These are phyloP conservation scores for Nematolebias whitei DNA, from an alignment of 2,113 vertebrate species.

Conservation along the genomic window DNA sequence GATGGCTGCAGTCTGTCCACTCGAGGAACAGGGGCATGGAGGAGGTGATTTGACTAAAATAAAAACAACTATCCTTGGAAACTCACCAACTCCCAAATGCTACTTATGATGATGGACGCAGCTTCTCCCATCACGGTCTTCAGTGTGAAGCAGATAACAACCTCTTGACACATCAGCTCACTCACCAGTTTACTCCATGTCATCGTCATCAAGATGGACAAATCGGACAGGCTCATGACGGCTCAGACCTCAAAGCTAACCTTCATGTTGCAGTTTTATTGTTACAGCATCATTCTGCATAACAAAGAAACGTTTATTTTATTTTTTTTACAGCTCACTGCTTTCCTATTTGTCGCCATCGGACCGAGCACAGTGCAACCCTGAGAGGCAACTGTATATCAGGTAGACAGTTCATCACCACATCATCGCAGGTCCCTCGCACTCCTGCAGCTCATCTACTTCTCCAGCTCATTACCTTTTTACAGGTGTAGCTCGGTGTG, in stretches of 20 bases:
- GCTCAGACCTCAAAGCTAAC: conserved; percentile 5
- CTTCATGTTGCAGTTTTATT: conserved; percentile 6
- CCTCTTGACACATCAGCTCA: not conserved
- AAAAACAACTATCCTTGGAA: too few species aligned
- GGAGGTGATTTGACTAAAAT: not conserved
- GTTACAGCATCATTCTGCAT: not conserved
- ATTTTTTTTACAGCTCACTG: conserved; percentile 18
- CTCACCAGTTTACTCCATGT: too few species aligned
- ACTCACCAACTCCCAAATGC: too few species aligned
- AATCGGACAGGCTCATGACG: not conserved
- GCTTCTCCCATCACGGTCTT: too few species aligned
- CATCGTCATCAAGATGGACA: too few species aligned
- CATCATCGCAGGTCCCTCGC: conserved; percentile 37
- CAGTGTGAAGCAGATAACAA: too few species aligned
- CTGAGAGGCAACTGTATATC: conserved; percentile 49
- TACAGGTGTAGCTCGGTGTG: conserved; percentile 16
- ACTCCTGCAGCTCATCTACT: conserved; percentile 40
- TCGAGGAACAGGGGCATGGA: not conserved
- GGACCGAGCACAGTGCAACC: conserved; percentile 20
- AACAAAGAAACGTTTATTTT: conserved; percentile 16
- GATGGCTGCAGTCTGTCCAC: conserved; percentile 3
- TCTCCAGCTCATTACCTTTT: conserved; percentile 55
- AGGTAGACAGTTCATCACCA: conserved; percentile 27
- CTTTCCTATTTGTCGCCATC: conserved; percentile 45
- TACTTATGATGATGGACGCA: too few species aligned